Percentiles rank a stretch among this genome's conserved stretches.
Conservation (phyloP, 2,888 invertebrate species). For the Heterodera filipjevi region DNA sequence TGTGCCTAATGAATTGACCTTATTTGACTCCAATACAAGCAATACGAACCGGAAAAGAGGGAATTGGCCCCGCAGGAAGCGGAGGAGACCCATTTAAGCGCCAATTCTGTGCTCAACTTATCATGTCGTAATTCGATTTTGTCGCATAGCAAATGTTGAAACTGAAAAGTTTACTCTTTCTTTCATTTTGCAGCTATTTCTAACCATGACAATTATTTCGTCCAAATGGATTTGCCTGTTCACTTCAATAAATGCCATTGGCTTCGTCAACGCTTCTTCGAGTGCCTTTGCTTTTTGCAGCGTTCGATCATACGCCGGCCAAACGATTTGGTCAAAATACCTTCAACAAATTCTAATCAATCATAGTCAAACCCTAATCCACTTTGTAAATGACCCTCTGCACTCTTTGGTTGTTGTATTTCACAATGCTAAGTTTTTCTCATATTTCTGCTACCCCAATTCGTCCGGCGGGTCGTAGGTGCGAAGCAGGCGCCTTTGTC, state of each 20-base stretch:
- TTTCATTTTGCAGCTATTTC: constrained; percentile 30
- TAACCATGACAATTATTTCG: constrained; percentile 46
- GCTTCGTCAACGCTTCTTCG: constrained; percentile 14
- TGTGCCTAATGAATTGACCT: constrained; percentile 47
- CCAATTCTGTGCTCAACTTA: constrained; percentile 34
- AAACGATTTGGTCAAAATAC: constrained; percentile 76
- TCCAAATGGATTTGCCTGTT: constrained; percentile 8
- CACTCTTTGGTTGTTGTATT: too few species aligned
- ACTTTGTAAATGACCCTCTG: too few species aligned
- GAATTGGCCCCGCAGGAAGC: constrained; percentile 58
- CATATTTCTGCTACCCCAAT: too few species aligned
- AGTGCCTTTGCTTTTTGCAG: constrained; percentile 27
- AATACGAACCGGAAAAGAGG: constrained; percentile 57
- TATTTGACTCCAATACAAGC: too few species aligned
- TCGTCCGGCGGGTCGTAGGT: constrained; percentile 83
- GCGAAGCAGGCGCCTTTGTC: constrained; percentile 47
- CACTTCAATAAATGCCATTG: constrained; percentile 14
- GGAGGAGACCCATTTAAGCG: constrained; percentile 40
- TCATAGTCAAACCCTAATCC: too few species aligned
- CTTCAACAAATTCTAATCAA: not conserved
- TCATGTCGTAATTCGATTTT: not conserved
- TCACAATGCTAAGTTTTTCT: too few species aligned
- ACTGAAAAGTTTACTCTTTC: not conserved
- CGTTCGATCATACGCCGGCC: constrained; percentile 77
- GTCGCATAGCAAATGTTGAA: constrained; percentile 21